Conservation (phyloP, 2,113 vertebrate genomes). For the Talpa occidentalis region DNA sequence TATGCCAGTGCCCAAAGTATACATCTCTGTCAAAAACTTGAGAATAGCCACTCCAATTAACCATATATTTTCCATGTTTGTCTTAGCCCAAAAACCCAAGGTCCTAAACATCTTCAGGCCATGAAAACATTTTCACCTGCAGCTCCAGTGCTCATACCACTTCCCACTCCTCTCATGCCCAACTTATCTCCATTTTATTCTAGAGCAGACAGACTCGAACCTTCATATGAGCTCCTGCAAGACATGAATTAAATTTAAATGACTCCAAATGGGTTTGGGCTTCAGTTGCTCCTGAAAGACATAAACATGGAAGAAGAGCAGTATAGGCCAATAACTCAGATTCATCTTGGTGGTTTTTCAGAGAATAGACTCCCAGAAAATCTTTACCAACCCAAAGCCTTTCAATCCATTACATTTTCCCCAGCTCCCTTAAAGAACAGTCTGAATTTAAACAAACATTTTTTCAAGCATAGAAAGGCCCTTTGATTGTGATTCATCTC, state of each 20-base stretch:
- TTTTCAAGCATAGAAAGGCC: neutral
- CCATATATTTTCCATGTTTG: constrained; percentile 12
- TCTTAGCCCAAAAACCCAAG: neutral
- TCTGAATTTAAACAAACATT: constrained; percentile 37
- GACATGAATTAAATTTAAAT: constrained; percentile 59
- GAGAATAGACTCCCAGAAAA: constrained; percentile 5
- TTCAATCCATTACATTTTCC: neutral
- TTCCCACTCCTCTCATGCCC: neutral
- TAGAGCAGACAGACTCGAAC: neutral
- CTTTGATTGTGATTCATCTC: neutral
- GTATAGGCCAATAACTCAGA: neutral
- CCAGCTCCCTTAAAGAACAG: constrained; percentile 9
- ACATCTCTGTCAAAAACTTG: neutral
- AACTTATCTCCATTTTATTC: neutral
- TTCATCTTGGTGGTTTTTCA: constrained; percentile 35
- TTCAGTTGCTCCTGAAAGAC: constrained; percentile 47
- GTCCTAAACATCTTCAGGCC: neutral
- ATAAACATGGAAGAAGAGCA: constrained; percentile 15
- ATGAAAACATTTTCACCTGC: neutral
- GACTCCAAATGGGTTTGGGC: constrained; percentile 48
- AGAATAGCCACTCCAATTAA: neutral
- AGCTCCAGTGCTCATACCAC: neutral
- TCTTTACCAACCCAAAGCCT: neutral
- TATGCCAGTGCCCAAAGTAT: neutral
- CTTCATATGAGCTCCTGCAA: constrained; percentile 29